These are phyloP conservation scores for Pseudoips prasinana DNA, from an alignment of 2,888 invertebrate genomes.

Conservation along the genomic window DNA sequence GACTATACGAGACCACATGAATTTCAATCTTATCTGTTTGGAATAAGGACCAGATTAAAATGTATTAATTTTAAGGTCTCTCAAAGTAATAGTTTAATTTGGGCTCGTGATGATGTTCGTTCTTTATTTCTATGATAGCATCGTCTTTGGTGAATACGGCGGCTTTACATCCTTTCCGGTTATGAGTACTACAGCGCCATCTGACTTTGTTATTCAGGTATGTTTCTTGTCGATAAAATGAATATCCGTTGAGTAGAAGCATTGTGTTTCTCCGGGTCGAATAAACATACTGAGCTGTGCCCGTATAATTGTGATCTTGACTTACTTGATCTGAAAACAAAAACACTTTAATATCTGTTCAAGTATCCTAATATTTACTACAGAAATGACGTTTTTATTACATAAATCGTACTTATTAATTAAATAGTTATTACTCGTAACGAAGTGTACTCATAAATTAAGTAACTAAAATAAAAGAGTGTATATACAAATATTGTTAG, in stretches of 20 bases:
- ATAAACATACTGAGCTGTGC: neutral
- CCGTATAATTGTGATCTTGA: neutral
- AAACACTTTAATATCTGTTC: neutral
- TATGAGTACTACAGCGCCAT: constrained; percentile 5
- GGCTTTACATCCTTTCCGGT: constrained; percentile 5
- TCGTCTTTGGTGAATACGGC: neutral
- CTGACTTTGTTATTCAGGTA: neutral
- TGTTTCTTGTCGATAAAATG: constrained; percentile 2
- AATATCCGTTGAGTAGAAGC: neutral
- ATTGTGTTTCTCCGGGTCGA: constrained; percentile 2
- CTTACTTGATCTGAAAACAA: neutral
- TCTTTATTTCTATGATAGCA: neutral
- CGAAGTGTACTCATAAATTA: too few species aligned
- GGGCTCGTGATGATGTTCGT: constrained; percentile 1
- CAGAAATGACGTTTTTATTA: too few species aligned
- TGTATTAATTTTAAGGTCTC: neutral
- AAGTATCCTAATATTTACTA: neutral
- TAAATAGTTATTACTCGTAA: too few species aligned
- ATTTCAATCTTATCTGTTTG: too few species aligned
- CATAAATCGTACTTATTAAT: too few species aligned
- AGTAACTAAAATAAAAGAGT: too few species aligned
- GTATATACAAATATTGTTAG: too few species aligned
- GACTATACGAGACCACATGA: too few species aligned
- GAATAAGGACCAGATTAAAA: too few species aligned
- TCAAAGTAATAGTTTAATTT: neutral